Evolutionary conservation across 2,888 invertebrate genomes (phyloP).

Genomic region (Bursaphelenchus okinawaensis): DNA sequence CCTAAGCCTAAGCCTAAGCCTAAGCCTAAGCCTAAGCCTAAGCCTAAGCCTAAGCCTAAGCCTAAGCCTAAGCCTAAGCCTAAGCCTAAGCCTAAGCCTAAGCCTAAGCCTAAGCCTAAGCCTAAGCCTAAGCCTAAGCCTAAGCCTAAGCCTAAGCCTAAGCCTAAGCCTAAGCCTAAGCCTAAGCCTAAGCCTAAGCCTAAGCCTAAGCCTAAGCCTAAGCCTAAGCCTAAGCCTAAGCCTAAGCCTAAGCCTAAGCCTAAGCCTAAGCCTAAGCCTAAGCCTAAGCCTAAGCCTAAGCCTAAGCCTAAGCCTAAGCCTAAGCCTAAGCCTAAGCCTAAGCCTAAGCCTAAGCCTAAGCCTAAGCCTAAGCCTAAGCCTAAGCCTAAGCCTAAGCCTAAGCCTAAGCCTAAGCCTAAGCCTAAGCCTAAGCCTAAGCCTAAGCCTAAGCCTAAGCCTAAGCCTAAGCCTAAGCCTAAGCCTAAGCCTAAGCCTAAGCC

Average conservation of each 20-base stretch:
- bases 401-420: background rate
- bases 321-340: slow-evolving; percentile 5
- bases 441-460: slow-evolving; percentile 1
- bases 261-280: slow-evolving; percentile 6
- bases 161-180: slow-evolving; percentile 1
- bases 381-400: background rate
- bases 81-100: background rate
- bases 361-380: background rate
- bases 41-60: slow-evolving; percentile 3
- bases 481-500: slow-evolving; percentile 8
- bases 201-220: slow-evolving; percentile 4
- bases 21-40: too few species aligned
- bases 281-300: slow-evolving; percentile 3
- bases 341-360: slow-evolving; percentile 8
- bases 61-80: background rate
- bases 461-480: slow-evolving; percentile 5
- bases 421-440: background rate
- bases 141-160: background rate
- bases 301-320: slow-evolving; percentile 7
- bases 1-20: too few species aligned
- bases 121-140: background rate
- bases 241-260: slow-evolving; percentile 9
- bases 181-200: slow-evolving; percentile 1
- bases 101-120: background rate
- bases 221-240: slow-evolving; percentile 3